Evolutionary conservation across 2,113 vertebrate species (phyloP).

Genomic region (Arenaria interpres): DNA sequence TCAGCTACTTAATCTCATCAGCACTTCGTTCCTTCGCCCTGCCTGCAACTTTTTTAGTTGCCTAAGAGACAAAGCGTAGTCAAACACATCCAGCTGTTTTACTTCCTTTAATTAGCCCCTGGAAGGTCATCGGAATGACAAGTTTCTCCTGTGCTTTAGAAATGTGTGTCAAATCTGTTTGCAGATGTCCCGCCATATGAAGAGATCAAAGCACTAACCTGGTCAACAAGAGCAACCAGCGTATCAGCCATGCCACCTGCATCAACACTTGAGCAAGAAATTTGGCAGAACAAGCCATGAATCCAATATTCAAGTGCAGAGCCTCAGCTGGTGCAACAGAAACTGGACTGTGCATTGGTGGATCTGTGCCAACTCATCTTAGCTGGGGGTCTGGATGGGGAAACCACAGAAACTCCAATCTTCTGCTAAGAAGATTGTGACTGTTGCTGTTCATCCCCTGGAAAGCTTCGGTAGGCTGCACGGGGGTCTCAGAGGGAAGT

Average conservation of each 20-base stretch:
- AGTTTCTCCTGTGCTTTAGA: neutral
- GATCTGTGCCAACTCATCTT: neutral
- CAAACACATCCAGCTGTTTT: conserved; percentile 11
- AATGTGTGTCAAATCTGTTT: neutral
- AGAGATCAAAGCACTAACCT: neutral
- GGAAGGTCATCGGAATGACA: neutral
- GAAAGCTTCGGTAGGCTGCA: neutral
- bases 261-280: neutral
- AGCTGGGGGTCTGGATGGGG: neutral
- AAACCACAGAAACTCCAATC: neutral
- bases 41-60: neutral
- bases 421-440: neutral
- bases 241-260: neutral
- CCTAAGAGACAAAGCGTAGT: neutral
- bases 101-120: neutral
- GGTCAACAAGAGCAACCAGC: neutral
- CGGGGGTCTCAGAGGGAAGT: neutral
- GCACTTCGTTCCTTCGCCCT: neutral
- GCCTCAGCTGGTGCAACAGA: neutral
- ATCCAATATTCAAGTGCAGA: neutral
- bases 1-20: conserved; percentile 1
- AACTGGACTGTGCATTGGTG: neutral
- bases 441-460: neutral
- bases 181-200: neutral
- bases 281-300: neutral